Percentiles rank a stretch among this genome's conserved stretches.
Conservation (phyloP, 2,797 vertebrate species). For the Anomalospiza imberbis region DNA sequence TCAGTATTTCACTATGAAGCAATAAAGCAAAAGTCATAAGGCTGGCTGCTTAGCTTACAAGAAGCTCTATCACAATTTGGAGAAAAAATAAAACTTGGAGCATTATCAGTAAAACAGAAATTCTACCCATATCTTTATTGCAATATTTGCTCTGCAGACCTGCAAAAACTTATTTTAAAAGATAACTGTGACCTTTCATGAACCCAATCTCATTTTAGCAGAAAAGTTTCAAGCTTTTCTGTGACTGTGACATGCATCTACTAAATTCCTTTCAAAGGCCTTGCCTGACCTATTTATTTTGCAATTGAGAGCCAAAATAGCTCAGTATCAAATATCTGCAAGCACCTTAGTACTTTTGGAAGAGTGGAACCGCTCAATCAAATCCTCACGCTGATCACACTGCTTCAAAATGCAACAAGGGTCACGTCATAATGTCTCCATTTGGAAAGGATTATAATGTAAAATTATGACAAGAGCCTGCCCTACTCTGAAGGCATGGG, state of each 20-base stretch:
- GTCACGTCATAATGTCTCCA: neutral
- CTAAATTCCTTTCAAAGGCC: neutral
- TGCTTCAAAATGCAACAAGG: neutral
- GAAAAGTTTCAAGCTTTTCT: neutral
- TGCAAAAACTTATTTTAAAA: constrained; percentile 8
- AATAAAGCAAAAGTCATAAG: neutral
- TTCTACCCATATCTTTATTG: neutral
- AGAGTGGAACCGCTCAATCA: neutral
- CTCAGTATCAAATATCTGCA: neutral
- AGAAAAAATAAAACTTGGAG: neutral
- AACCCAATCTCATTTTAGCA: constrained; percentile 10
- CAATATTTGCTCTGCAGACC: neutral
- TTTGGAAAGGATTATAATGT: neutral
- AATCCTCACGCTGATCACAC: neutral
- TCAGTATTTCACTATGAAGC: neutral
- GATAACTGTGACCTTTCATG: neutral
- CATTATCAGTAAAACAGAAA: neutral
- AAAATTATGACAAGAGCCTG: neutral
- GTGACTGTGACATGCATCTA: neutral
- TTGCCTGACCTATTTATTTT: neutral
- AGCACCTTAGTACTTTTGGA: neutral
- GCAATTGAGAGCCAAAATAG: neutral
- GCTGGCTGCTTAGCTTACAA: neutral
- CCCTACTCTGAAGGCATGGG: neutral
- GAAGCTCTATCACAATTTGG: neutral